Evolutionary conservation across 2,113 vertebrate species (phyloP), one percentile per base, ranked within the genome.

Genomic region (Recurvirostra avosetta): DNA sequence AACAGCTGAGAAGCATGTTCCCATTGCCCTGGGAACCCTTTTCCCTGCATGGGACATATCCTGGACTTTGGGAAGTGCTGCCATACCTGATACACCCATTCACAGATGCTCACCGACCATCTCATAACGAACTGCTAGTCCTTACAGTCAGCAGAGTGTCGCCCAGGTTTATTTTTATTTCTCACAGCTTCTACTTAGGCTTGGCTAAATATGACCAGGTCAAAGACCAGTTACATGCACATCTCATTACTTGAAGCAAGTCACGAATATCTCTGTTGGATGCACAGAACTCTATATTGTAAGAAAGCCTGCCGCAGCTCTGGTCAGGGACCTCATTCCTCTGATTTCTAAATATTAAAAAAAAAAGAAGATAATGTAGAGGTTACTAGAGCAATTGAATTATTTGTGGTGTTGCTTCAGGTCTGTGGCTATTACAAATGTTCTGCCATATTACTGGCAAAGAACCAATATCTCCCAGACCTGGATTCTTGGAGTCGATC

Each of bases 271-370:
- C 47, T 75, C 29, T 32, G 20, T 13, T 82, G 73, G 34, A 68
- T 40, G 19, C 70, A 43, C 16, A 45, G 41, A 59, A 63, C 41
- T 30, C 66, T 81, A 15, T 36, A 8, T 15, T 58, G 12, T 21
- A 36, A 67, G 45, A 36, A 12, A 91, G 16, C n/a, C 38, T 38
- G 47, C 32, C 0, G 13, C 56, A 88, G 47, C 34, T 79, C 11
- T 2, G 26, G 29, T 81, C 65, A 88, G 56, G 55, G 43, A 36
- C 43, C 10, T 97, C 93, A 97, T 74, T 96, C 96, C 58, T 95
- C 86, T 63, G 90, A 71, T 86, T 97, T 96, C 96, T 97, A 65
- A 62, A 84, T 20, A 52, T 13, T 61, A 68, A 75, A 77, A 30
- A 40, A 40, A 79, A 76, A 68, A 6, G 25, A 84, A 88, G 30